Conservation (phyloP, 2,113 vertebrate species). For the Mormyrus iriodes region DNA sequence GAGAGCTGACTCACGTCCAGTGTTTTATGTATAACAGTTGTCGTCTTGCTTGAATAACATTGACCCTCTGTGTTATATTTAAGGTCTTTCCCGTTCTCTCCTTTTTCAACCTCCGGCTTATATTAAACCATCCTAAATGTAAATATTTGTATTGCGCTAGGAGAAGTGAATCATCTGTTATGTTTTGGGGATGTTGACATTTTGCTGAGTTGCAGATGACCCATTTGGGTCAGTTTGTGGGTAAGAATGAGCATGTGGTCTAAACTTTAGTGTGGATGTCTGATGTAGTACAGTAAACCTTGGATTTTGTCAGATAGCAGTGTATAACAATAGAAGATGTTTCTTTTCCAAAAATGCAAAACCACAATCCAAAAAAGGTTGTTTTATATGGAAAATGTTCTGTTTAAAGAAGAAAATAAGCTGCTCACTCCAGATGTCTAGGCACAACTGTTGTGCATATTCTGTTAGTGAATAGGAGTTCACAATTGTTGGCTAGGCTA, state of each 20-base stretch:
- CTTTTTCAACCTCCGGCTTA: not conserved
- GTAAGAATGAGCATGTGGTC: not conserved
- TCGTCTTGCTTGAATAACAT: conserved; percentile 5
- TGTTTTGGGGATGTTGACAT: not conserved
- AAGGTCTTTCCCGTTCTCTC: not conserved
- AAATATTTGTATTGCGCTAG: conserved; percentile 2
- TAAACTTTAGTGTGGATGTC: not conserved
- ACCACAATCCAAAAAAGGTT: not conserved
- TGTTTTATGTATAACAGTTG: not conserved
- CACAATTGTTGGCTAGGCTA: not conserved
- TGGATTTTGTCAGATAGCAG: not conserved
- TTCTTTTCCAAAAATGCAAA: not conserved
- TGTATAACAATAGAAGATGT: not conserved
- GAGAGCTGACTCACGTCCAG: not conserved
- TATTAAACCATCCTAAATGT: conserved; percentile 2
- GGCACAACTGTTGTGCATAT: not conserved
- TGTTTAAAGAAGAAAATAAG: not conserved
- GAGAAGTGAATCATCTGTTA: conserved; percentile 12
- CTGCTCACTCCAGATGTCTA: not conserved
- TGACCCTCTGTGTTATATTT: conserved; percentile 4
- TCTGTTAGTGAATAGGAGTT: not conserved
- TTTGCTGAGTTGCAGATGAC: not conserved
- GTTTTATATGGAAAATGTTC: not conserved
- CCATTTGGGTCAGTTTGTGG: not conserved
- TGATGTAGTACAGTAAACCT: not conserved